A percentile compares a stretch with the other conserved stretches of the same genome.
phyloP scores from a whole-genome alignment of 2,113 vertebrate species.

The Piaya cayana region DNA sequence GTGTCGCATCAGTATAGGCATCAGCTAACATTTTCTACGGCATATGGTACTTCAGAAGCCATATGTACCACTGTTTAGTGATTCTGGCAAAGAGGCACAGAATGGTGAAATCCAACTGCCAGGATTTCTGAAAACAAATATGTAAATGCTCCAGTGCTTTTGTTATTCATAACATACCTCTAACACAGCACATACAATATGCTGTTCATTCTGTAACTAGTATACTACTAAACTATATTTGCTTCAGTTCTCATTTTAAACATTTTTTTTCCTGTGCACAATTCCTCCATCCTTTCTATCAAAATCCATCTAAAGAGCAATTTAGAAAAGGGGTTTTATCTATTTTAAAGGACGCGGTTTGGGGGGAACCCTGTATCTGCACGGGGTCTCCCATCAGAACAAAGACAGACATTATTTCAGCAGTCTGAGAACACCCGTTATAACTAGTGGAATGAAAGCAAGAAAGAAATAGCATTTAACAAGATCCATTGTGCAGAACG shows the following conservation, averaged over 20 bases:
- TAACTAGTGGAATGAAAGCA: not conserved
- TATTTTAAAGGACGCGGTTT: not conserved
- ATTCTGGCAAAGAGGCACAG: conserved; percentile 94
- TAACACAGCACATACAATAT: conserved; percentile 86
- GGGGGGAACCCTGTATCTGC: not conserved
- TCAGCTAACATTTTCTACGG: conserved; percentile 94
- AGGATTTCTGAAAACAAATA: conserved; percentile 93
- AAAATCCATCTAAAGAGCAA: not conserved
- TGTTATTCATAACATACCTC: conserved; percentile 89
- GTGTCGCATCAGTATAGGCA: conserved; percentile 90
- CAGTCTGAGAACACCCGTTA: not conserved
- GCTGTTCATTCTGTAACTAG: conserved; percentile 82
- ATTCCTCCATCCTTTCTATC: not conserved
- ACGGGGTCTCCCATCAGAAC: conserved; percentile 48
- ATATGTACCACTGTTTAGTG: conserved; percentile 99
- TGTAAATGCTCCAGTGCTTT: conserved; percentile 91
- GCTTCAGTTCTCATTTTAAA: conserved; percentile 51
- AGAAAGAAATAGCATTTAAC: not conserved
- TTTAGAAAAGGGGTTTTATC: conserved; percentile 4
- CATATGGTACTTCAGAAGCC: conserved; percentile 99
- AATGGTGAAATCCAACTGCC: conserved; percentile 98
- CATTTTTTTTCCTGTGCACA: not conserved
- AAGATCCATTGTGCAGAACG: not conserved
- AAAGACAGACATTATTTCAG: conserved; percentile 46
- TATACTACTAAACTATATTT: conserved; percentile 73